phyloP scores from a whole-genome alignment of 2,888 invertebrate genomes.

The Clostera curtula region DNA sequence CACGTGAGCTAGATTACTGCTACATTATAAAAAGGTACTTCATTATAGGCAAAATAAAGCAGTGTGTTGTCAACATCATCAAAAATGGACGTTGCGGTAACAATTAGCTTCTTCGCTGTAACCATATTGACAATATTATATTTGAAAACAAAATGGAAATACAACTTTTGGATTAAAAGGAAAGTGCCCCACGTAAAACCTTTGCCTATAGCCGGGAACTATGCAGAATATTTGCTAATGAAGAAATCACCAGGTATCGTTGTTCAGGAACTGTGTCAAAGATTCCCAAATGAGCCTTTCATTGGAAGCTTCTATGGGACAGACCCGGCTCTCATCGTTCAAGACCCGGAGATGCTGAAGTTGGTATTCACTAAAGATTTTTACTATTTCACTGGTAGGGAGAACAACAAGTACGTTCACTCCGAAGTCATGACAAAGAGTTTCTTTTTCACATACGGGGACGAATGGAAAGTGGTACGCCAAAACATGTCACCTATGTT shows the following conservation, averaged over 20 bases:
- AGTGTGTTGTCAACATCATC: no score
- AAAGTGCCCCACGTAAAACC: constrained; percentile 26
- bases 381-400: constrained; percentile 26
- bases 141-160: constrained; percentile 7
- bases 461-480: constrained; percentile 26
- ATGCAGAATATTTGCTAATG: constrained; percentile 22
- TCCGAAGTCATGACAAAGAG: constrained; percentile 22
- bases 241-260: constrained; percentile 16
- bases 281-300: constrained; percentile 27
- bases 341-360: constrained; percentile 27
- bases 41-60: no score
- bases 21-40: no score
- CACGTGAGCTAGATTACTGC: no score
- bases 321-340: constrained; percentile 27
- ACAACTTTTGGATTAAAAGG: constrained; percentile 28
- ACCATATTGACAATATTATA: no score
- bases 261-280: constrained; percentile 21
- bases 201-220: constrained; percentile 29
- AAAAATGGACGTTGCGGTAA: no score
- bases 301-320: constrained; percentile 36
- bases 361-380: constrained; percentile 27
- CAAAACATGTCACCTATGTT: constrained; percentile 29
- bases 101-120: no score
- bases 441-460: constrained; percentile 26
- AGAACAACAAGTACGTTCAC: constrained; percentile 16